Evolutionary conservation across 2,888 invertebrate species (phyloP).

Genomic region (Ornithoptera priamus): DNA sequence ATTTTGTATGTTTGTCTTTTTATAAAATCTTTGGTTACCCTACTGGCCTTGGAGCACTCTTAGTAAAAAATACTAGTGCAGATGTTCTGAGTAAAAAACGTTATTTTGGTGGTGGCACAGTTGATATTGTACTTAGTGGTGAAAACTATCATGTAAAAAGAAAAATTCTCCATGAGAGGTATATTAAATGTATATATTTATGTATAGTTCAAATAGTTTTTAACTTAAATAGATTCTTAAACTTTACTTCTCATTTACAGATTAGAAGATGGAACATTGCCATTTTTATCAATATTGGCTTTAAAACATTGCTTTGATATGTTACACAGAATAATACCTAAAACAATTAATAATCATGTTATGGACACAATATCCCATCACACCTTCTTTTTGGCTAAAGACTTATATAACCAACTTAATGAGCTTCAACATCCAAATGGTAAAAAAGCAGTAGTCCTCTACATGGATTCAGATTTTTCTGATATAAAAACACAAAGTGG

Average conservation of each 20-base stretch:
- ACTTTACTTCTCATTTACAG: conserved; percentile 61
- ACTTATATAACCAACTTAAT: conserved; percentile 83
- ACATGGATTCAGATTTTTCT: conserved; percentile 85
- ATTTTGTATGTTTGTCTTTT: conserved; percentile 95
- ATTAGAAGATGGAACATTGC: conserved; percentile 96
- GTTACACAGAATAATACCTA: conserved; percentile 82
- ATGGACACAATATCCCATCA: conserved; percentile 85
- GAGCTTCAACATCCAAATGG: conserved; percentile 87
- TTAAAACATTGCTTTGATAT: conserved; percentile 91
- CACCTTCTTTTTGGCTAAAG: conserved; percentile 87
- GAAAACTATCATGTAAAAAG: conserved; percentile 86
- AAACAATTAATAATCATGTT: conserved; percentile 58
- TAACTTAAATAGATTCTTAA: not conserved
- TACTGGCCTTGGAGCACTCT: conserved; percentile 94
- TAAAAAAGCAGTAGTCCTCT: conserved; percentile 83
- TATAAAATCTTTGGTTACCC: conserved; percentile 98
- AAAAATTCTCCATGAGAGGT: conserved; percentile 86
- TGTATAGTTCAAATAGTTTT: not conserved
- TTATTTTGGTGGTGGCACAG: conserved; percentile 97
- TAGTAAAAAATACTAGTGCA: conserved; percentile 85
- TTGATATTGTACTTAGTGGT: conserved; percentile 88
- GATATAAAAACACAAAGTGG: conserved; percentile 86
- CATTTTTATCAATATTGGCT: conserved; percentile 91
- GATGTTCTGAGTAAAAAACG: conserved; percentile 81
- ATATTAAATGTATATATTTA: conserved; percentile 33